Conservation (phyloP, 2,888 invertebrate genomes). For the Sphinx pinastri region DNA sequence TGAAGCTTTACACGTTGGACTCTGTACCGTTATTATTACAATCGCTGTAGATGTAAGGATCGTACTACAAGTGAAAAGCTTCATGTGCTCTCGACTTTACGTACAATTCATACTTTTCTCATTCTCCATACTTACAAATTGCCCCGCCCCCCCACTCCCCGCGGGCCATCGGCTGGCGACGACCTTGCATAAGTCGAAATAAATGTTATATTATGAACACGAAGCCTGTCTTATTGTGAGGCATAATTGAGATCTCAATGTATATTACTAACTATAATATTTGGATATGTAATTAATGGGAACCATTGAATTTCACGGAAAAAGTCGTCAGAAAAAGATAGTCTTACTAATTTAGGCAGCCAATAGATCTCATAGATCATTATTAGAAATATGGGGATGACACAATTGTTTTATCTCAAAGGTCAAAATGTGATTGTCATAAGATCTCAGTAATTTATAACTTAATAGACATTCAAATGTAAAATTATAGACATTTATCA, state of each 20-base stretch:
- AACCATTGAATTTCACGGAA: background rate
- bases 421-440: too few relatives aligned
- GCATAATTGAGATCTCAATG: slow-evolving; percentile 12
- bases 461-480: background rate
- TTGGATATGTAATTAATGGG: slow-evolving; percentile 18
- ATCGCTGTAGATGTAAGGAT: too few relatives aligned
- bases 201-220: background rate
- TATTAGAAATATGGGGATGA: background rate
- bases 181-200: background rate
- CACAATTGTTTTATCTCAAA: too few relatives aligned
- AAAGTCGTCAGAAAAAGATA: background rate
- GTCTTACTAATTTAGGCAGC: background rate
- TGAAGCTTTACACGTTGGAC: too few relatives aligned
- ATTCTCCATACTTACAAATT: too few relatives aligned
- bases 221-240: background rate
- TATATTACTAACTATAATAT: background rate
- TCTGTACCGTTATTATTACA: too few relatives aligned
- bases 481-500: slow-evolving; percentile 7
- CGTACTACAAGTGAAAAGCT: too few relatives aligned
- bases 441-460: background rate
- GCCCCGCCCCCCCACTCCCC: too few relatives aligned
- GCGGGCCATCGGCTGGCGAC: too few relatives aligned
- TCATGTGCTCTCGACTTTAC: too few relatives aligned
- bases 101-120: too few relatives aligned
- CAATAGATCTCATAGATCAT: background rate